Conservation (phyloP, 2,888 invertebrate species). For the Amblyjoppa proteus region DNA sequence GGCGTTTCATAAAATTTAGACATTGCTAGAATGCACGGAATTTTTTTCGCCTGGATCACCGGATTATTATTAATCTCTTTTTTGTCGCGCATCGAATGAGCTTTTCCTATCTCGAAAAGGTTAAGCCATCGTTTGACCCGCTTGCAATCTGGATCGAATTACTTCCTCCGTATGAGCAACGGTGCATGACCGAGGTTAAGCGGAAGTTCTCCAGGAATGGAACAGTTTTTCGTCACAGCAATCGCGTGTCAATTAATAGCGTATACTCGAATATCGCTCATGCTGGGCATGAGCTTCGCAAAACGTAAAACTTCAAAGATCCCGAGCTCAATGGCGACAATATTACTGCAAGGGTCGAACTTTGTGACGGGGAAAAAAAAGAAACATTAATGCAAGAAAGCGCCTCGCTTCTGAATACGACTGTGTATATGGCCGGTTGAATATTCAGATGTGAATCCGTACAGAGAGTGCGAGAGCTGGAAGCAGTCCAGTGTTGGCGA, state of each 20-base stretch:
- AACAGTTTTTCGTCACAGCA: not conserved
- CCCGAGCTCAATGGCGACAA: not conserved
- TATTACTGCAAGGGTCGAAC: not conserved
- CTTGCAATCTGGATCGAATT: not conserved
- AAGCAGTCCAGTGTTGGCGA: slow-evolving; percentile 29
- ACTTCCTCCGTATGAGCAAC: not conserved
- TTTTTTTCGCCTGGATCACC: too few relatives aligned
- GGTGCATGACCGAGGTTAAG: not conserved
- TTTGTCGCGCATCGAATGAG: not conserved
- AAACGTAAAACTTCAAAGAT: not conserved
- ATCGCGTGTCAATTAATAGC: not conserved
- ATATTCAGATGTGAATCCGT: slow-evolving; percentile 72
- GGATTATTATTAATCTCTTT: too few relatives aligned
- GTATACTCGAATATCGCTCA: not conserved
- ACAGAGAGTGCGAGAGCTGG: slow-evolving; percentile 24
- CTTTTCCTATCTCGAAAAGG: not conserved
- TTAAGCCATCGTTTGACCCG: not conserved
- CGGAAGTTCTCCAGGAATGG: too few relatives aligned
- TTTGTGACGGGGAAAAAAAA: not conserved
- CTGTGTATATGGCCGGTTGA: slow-evolving; percentile 67
- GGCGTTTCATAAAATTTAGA: too few relatives aligned
- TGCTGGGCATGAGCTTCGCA: not conserved
- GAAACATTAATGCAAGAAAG: slow-evolving; percentile 23
- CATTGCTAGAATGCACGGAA: too few relatives aligned
- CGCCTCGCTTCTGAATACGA: slow-evolving; percentile 54